Evolutionary conservation across 1,140 invertebrate species (phyloP).

Genomic region (Bombyx mori): ASM3026992v2 NC_085124.1:9392001-9392500

Average conservation of each 20-base stretch:
- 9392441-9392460: conserved; percentile 31
- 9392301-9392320: background rate
- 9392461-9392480: conserved; percentile 47
- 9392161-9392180: background rate
- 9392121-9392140: no score
- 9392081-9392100: no score
- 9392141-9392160: background rate
- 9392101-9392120: no score
- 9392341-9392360: no score
- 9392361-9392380: no score
- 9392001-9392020: no score
- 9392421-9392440: conserved; percentile 15
- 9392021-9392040: no score
- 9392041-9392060: no score
- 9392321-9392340: no score
- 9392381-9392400: no score
- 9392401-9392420: background rate
- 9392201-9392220: conserved; percentile 7
- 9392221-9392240: conserved; percentile 35
- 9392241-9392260: conserved; percentile 19
- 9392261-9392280: conserved; percentile 25
- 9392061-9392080: no score
- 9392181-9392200: conserved; percentile 7
- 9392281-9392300: conserved; percentile 10
- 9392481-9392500: conserved; percentile 42